A percentile compares a stretch with the other conserved stretches of the same genome.
phyloP scores from a whole-genome alignment of 92 coral and sea anemone species.

The Desmophyllum pertusum region DNA sequence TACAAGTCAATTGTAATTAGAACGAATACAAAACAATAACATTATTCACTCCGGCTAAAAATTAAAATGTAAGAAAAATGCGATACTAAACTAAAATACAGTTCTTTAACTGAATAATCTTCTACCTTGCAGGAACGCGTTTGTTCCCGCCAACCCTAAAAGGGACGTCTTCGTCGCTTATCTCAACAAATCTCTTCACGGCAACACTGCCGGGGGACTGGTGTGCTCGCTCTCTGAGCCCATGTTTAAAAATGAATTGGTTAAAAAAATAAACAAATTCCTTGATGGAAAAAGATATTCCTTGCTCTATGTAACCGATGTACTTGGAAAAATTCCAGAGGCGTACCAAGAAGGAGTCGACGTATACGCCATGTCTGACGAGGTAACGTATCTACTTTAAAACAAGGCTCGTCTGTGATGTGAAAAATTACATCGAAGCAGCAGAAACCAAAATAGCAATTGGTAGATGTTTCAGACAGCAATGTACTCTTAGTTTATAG shows the following conservation, averaged over 20 bases:
- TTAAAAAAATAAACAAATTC: slow-evolving; percentile 10
- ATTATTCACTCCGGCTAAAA: too few relatives aligned
- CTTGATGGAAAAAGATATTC: slow-evolving; percentile 17
- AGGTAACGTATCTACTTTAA: too few relatives aligned
- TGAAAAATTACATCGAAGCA: too few relatives aligned
- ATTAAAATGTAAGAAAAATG: background rate
- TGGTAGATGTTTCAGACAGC: too few relatives aligned
- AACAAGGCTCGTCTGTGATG: too few relatives aligned
- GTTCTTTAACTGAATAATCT: background rate
- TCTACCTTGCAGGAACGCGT: slow-evolving; percentile 3
- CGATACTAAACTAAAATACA: background rate
- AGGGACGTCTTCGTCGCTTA: background rate
- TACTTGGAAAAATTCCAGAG: slow-evolving; percentile 24
- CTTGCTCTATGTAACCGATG: slow-evolving; percentile 7
- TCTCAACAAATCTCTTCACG: background rate
- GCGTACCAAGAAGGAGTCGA: slow-evolving; percentile 3
- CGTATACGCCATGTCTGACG: slow-evolving; percentile 20
- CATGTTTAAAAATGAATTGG: slow-evolving; percentile 25
- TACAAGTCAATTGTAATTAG: too few relatives aligned
- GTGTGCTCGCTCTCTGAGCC: slow-evolving; percentile 25
- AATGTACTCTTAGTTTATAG: background rate
- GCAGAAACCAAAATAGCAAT: too few relatives aligned
- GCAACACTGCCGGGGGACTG: background rate
- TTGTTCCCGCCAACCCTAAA: background rate
- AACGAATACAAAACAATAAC: too few relatives aligned